A percentile compares a stretch with the other conserved stretches of the same genome.
Evolutionary conservation across 2,888 invertebrate species (phyloP).

Genomic region (Anodontia alba): DNA sequence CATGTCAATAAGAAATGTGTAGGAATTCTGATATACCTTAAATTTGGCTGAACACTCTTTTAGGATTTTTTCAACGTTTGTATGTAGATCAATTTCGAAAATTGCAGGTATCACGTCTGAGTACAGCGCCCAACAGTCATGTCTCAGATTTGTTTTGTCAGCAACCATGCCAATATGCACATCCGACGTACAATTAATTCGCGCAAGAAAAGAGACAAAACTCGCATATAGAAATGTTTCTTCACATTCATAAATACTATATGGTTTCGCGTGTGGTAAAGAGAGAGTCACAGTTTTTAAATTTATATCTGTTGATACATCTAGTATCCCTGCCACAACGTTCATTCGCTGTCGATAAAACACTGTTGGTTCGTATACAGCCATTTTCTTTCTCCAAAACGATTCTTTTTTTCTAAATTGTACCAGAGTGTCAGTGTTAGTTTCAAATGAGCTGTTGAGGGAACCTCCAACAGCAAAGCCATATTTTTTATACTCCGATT

Average conservation of each 20-base stretch:
- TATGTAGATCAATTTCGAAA: constrained; percentile 55
- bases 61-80: constrained; percentile 33
- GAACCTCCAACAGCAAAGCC: constrained; percentile 46
- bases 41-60: constrained; percentile 40
- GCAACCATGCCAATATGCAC: constrained; percentile 68
- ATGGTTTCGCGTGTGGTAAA: constrained; percentile 25
- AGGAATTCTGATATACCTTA: constrained; percentile 34
- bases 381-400: constrained; percentile 65
- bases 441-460: constrained; percentile 30
- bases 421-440: constrained; percentile 37
- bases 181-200: constrained; percentile 62
- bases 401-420: constrained; percentile 60
- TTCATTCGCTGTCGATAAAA: constrained; percentile 71
- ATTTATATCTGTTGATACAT: constrained; percentile 54
- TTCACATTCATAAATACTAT: background rate
- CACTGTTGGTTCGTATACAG: constrained; percentile 67
- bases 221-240: constrained; percentile 46
- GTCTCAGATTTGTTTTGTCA: constrained; percentile 49
- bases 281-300: constrained; percentile 42
- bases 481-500: constrained; percentile 37
- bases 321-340: constrained; percentile 63
- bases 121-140: constrained; percentile 47
- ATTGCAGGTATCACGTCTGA: constrained; percentile 63
- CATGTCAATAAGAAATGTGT: constrained; percentile 66
- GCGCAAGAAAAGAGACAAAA: constrained; percentile 67